Conservation (phyloP, 2,113 vertebrate species). For the Trogon surrucura region DNA sequence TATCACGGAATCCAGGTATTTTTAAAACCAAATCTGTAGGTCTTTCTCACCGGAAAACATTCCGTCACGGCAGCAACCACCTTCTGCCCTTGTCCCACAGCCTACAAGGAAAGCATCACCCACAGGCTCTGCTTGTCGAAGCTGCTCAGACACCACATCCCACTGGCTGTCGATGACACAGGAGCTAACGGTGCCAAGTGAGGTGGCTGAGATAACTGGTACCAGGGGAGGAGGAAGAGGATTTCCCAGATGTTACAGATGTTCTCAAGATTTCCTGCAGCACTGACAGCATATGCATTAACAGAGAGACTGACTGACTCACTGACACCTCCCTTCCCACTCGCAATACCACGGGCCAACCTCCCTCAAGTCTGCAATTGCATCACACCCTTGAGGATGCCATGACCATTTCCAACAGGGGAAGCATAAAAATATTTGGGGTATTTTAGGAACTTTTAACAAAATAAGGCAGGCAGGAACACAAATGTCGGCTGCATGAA, state of each 20-base stretch:
- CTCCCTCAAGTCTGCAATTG: neutral
- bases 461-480: neutral
- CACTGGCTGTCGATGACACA: neutral
- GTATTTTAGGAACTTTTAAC: neutral
- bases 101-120: neutral
- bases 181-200: neutral
- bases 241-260: neutral
- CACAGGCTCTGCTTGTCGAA: accelerated
- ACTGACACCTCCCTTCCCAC: conserved; percentile 31
- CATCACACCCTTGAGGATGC: conserved; percentile 8
- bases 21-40: neutral
- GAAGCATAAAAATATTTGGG: neutral
- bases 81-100: neutral
- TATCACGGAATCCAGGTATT: neutral
- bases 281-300: neutral
- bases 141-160: neutral
- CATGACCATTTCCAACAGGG: neutral
- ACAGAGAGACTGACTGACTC: conserved; percentile 27
- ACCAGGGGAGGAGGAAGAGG: neutral
- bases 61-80: neutral
- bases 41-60: neutral
- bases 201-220: neutral
- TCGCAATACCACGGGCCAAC: neutral
- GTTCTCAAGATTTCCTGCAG: conserved; percentile 11
- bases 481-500: neutral